Evolutionary conservation across 1,140 invertebrate genomes (phyloP), one percentile per base, ranked within the genome.

Genomic region (Trachelipus rathkii): DNA sequence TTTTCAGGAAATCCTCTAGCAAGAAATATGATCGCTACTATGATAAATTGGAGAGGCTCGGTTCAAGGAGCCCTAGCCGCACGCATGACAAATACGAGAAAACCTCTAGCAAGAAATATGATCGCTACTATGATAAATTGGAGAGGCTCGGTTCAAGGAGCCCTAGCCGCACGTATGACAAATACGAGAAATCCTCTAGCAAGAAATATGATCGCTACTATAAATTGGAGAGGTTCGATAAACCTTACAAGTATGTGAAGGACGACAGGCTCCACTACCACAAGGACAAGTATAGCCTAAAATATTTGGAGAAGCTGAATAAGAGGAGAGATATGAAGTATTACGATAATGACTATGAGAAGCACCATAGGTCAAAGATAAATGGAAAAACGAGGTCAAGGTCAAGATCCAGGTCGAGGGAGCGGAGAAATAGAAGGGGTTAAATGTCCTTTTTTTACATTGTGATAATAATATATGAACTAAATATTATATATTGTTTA

Each of bases 291-390:
- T 44, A 70, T n/a, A 66, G 67, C 68, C 1, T 15, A 19, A 60
- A 60, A 19, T 60, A 60, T 19, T 13, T 60, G 44, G n/a, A n/a
- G n/a, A 76, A 76, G 46, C 11, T 44, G 5, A 43, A 68, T 1
- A 76, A 76, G 23, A 21, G 11, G 74, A 76, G 67, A 50, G 11
- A 1, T n/a, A 76, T 71, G 69, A 76, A 76, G n/a, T 53, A 68
- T 10, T 76, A 76, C 45, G 74, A 76, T 68, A 76, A 76, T 23
- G 74, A 68, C 44, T 76, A 76, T 19, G 74, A 76, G 15, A 76
- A 76, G 43, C 43, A 50, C 13, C 74, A 76, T n/a, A n/a, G n/a
- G n/a, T n/a, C 68, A 76, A 76, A 76, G 44, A 76, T 71, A 71
- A 46, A 68, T 13, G 50, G 19, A 24, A 76, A n/a, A 68, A 66